Base-by-base conservation (phyloP, 2,113 vertebrate species). In the Elephas maximus region DNA sequence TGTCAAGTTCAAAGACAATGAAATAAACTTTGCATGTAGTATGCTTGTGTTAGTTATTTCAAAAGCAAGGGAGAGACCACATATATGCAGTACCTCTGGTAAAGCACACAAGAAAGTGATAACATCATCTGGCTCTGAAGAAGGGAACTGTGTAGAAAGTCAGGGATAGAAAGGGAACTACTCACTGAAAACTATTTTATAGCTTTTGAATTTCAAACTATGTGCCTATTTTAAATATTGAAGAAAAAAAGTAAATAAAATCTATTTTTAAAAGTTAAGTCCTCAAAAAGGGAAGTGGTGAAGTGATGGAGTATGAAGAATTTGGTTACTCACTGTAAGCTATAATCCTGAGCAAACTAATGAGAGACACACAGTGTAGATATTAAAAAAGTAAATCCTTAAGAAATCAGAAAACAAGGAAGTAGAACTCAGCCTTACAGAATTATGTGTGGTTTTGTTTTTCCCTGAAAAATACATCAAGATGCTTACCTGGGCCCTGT, bases 241-340 rank as follows among this genome's bases (percentile, higher is more conserved):
- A 11, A 44, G 45, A 69, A n/a, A 0, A n/a, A 0, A 77, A 33
- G 41, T 28, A 84, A 41, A 71, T 51, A 37, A 76, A 48, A 88
- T 87, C 9, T 60, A 30, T 45, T 91, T 93, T 78, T 67, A 85
- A 88, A 76, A 85, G 41, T 69, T 77, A 81, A 97, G 24, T 80
- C 15, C 48, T 93, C 71, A n/a, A 33, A 80, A 45, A 91, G 65
- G 12, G 18, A 8, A 3, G 45, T 12, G 2, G 17, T 1, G 30
- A 1, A 74, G 11, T 18, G 9, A 33, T 41, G 8, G 41, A 62
- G 76, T 45, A 10, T 8, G 53, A 74, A 37, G 51, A 48, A n/a
- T 8, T 26, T 20, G 2, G 5, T 51, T 17, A 45, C 41, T 77
- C 69, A 6, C 53, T 24, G 4, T 87, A 21, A 37, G 48, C n/a